phyloP scores from a whole-genome alignment of 2,113 vertebrate species.

The Panthera leo region DNA sequence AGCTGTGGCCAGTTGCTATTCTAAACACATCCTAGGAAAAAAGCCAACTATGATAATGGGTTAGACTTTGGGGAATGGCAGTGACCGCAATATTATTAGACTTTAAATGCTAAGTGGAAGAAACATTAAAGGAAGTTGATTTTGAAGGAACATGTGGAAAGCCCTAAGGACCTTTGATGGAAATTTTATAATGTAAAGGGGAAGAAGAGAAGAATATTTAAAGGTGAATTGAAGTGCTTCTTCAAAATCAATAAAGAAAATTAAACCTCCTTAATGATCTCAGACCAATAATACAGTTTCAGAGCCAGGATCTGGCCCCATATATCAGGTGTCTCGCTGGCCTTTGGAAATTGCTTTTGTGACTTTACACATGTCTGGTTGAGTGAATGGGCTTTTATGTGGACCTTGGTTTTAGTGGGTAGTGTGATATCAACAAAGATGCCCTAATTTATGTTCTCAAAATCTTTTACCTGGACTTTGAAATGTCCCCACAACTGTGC shows the following conservation, averaged over 20 bases:
- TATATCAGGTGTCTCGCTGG: not conserved
- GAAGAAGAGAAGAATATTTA: conserved; percentile 56
- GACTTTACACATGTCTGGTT: not conserved
- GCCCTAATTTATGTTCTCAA: not conserved
- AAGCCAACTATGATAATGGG: conserved; percentile 42
- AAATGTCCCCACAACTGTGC: not conserved
- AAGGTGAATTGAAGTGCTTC: conserved; percentile 63
- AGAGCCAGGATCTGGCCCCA: not conserved
- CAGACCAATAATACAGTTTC: conserved; percentile 36
- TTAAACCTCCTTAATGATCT: conserved; percentile 59
- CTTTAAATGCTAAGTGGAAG: conserved; percentile 64
- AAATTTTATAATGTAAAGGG: conserved; percentile 60
- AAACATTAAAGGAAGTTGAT: conserved; percentile 59
- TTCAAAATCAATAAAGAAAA: conserved; percentile 75
- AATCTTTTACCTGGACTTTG: not conserved
- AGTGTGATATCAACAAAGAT: not conserved
- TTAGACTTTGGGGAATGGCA: conserved; percentile 24
- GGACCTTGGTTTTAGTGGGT: not conserved
- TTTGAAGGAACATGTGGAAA: conserved; percentile 35
- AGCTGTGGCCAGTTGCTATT: not conserved
- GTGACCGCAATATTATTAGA: conserved; percentile 55
- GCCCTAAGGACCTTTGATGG: conserved; percentile 42
- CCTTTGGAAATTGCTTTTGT: conserved; percentile 20
- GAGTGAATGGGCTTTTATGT: not conserved
- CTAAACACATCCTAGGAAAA: conserved; percentile 26